These are phyloP conservation scores for Drosophila sturtevanti DNA, from an alignment of 1,140 invertebrate genomes.

Conservation along the genomic window DNA sequence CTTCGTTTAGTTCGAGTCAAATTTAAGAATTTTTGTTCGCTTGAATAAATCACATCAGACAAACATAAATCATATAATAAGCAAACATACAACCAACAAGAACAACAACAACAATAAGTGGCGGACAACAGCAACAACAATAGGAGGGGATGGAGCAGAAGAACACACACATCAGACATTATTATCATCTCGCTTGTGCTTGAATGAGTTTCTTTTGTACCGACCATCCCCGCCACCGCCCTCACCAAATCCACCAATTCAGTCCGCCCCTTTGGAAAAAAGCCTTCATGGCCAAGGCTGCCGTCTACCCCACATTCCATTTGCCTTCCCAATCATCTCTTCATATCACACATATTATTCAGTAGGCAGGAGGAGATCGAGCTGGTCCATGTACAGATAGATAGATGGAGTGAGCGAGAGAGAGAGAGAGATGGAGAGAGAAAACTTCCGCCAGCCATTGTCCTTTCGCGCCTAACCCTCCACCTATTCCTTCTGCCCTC, in stretches of 20 bases:
- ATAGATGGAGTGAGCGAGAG: not conserved
- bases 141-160: slow-evolving; percentile 37
- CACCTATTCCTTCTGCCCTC: not conserved
- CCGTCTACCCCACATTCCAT: not conserved
- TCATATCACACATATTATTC: slow-evolving; percentile 54
- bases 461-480: slow-evolving; percentile 63
- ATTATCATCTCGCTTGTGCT: slow-evolving; percentile 81
- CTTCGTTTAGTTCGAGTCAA: slow-evolving; percentile 38
- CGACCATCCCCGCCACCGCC: slow-evolving; percentile 17
- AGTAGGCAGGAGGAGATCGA: slow-evolving; percentile 53
- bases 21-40: slow-evolving; percentile 72
- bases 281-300: slow-evolving; percentile 52
- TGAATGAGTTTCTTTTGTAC: slow-evolving; percentile 74
- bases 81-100: slow-evolving; percentile 29
- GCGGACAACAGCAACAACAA: slow-evolving; percentile 43
- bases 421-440: not conserved
- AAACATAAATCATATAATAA: slow-evolving; percentile 75
- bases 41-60: slow-evolving; percentile 81
- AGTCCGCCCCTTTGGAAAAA: slow-evolving; percentile 6
- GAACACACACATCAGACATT: slow-evolving; percentile 80
- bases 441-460: slow-evolving; percentile 59
- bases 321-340: slow-evolving; percentile 9
- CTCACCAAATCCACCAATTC: not conserved
- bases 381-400: slow-evolving; percentile 26
- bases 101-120: slow-evolving; percentile 42